These are phyloP conservation scores for Argyresthia goedartella DNA, from an alignment of 2,888 invertebrate species.

Conservation along the genomic window DNA sequence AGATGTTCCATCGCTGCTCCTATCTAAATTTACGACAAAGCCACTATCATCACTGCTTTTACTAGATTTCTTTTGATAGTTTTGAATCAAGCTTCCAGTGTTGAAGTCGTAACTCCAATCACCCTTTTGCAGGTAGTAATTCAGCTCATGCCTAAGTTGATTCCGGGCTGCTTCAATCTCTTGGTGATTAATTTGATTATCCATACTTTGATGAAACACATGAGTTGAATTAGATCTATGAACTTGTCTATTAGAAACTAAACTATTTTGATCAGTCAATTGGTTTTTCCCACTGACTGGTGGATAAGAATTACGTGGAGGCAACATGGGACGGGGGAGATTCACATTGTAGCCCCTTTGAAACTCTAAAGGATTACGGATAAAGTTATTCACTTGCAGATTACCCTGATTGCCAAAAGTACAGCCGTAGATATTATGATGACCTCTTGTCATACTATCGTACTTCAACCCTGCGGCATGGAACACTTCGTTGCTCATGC, in stretches of 20 bases:
- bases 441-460: conserved; percentile 40
- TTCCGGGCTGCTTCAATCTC: conserved; percentile 60
- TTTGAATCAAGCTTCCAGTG: conserved; percentile 61
- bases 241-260: conserved; percentile 66
- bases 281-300: conserved; percentile 70
- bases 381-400: conserved; percentile 58
- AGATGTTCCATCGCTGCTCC: conserved; percentile 62
- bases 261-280: conserved; percentile 61
- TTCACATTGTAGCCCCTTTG: conserved; percentile 69
- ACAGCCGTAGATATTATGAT: conserved; percentile 62
- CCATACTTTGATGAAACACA: conserved; percentile 61
- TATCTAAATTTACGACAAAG: conserved; percentile 63
- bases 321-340: conserved; percentile 71
- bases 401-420: conserved; percentile 69
- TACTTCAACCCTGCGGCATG: conserved; percentile 59
- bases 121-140: conserved; percentile 63
- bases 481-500: conserved; percentile 56
- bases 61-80: conserved; percentile 64
- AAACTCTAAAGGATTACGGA: conserved; percentile 69
- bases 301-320: conserved; percentile 74
- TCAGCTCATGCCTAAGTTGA: conserved; percentile 58
- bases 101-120: conserved; percentile 65
- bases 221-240: conserved; percentile 75
- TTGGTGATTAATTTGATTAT: conserved; percentile 34
- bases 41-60: conserved; percentile 66